Evolutionary conservation across 1,140 invertebrate genomes (phyloP), one percentile per base, ranked within the genome.

Genomic region (Vanessa tameamea): DNA sequence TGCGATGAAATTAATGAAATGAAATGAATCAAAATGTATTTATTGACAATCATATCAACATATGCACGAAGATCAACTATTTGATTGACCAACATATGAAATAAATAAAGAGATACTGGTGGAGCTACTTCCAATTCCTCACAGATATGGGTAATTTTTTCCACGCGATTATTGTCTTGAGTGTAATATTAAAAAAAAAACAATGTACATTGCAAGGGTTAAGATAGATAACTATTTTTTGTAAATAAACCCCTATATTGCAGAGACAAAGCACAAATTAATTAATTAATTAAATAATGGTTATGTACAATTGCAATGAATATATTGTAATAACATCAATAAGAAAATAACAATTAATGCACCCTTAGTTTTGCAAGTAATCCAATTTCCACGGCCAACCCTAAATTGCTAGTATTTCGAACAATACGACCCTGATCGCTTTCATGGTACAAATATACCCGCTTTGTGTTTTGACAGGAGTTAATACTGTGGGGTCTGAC

Each of bases 381-480:
- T 86, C 77, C 77, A 77, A 83, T 84, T 86, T 76, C 23, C 53
- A 43, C 66, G 69, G 64, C 75, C 73, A 78, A 77, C 80, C 76
- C 82, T 59, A 69, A 79, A 78, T 67, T 43, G 65, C 55, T 31
- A 66, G 72, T 77, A 77, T 78, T 50, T 48, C 37, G 68, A 69
- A 69, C 63, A 69, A 48, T 63, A 14, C 37, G 37, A 43, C 65
- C 79, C 78, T 77, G 84, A 84, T 86, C 82, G 73, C 76, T 85
- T 81, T 82, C 83, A 43, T 43, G 68, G 65, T 74, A 87, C 79
- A 86, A 87, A 83, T 75, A 72, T 76, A 68, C 75, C 76, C 75
- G 76, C 69, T 80, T 82, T 74, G 71, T 87, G 73, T 88, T 88
- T 82, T 88, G 86, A 88, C 85, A 88, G 82, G 82, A 88, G 86